Percentiles rank a stretch among this genome's conserved stretches.
These are phyloP conservation scores for Eupithecia tripunctaria DNA, from an alignment of 2,888 invertebrate genomes.

Conservation along the genomic window DNA sequence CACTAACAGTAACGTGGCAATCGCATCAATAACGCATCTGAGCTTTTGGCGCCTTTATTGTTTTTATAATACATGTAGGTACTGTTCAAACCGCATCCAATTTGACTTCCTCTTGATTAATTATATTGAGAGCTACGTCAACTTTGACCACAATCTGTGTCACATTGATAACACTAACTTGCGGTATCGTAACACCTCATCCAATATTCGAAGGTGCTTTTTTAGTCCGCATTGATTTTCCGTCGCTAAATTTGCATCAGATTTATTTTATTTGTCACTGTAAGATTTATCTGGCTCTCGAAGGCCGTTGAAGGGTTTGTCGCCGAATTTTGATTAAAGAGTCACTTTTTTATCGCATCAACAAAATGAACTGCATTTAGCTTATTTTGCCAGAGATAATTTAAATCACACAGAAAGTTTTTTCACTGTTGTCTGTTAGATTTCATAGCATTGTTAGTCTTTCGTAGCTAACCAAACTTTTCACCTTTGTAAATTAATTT, in stretches of 20 bases:
- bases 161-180: background rate
- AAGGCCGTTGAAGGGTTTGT: background rate
- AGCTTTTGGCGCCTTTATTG: background rate
- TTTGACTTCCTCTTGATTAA: background rate
- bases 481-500: background rate
- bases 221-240: background rate
- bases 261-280: background rate
- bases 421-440: background rate
- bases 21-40: background rate
- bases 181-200: background rate
- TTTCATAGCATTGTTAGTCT: background rate
- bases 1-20: background rate
- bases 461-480: background rate
- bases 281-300: background rate
- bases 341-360: background rate
- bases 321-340: background rate
- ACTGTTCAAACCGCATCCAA: slow-evolving; percentile 1
- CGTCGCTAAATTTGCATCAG: background rate
- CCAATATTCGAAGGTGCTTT: background rate
- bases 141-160: background rate
- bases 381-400: background rate
- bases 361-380: background rate
- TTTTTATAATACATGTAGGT: background rate
- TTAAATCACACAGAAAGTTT: background rate
- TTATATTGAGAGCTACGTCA: background rate